Percentiles rank a stretch among this genome's conserved stretches.
Conservation (phyloP, 2,797 vertebrate species). For the Triplophysa bombifrons region DNA sequence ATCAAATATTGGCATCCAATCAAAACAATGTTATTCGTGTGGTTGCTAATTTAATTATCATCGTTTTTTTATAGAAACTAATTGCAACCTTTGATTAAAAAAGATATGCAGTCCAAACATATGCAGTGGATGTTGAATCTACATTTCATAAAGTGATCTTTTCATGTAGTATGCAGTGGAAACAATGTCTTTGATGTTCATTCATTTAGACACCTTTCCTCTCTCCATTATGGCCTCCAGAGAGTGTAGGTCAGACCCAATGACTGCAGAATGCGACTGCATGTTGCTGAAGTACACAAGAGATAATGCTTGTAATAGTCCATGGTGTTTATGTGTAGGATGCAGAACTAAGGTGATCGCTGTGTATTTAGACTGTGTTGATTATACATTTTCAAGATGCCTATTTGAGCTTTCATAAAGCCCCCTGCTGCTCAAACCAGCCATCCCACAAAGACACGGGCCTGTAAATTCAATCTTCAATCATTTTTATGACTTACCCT, state of each 20-base stretch:
- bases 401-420: constrained; percentile 45
- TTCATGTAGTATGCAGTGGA: neutral
- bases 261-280: neutral
- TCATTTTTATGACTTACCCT: constrained; percentile 59
- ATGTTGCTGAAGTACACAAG: neutral
- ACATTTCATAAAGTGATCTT: neutral
- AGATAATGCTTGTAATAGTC: constrained; percentile 2
- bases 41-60: too few species aligned
- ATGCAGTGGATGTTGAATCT: too few species aligned
- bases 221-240: neutral
- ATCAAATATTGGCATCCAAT: too few species aligned
- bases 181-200: neutral
- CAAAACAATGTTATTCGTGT: too few species aligned
- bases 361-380: neutral
- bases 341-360: neutral
- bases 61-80: too few species aligned
- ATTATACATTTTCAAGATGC: constrained; percentile 19
- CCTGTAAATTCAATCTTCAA: constrained; percentile 65
- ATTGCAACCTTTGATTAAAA: too few species aligned
- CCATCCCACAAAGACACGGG: constrained; percentile 53
- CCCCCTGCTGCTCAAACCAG: constrained; percentile 24
- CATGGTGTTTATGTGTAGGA: neutral
- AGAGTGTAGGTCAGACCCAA: neutral
- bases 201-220: neutral
- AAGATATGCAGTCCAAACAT: too few species aligned